A percentile compares a stretch with the other conserved stretches of the same genome.
Evolutionary conservation across 1,140 invertebrate species (phyloP).

Genomic region (Heliconius melpomene): DNA sequence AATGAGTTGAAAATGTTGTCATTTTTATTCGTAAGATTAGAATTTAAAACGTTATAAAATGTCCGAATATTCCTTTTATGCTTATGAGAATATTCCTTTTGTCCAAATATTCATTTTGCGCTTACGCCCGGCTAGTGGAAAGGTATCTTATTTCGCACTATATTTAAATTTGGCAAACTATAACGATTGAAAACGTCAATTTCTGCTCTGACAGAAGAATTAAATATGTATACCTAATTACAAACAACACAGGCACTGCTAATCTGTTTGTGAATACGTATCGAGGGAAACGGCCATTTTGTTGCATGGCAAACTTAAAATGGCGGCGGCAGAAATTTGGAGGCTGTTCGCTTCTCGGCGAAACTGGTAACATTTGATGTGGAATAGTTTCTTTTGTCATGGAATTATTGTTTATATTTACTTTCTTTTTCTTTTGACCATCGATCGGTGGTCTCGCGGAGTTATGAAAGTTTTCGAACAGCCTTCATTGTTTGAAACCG

Average conservation of each 20-base stretch:
- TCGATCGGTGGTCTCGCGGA: constrained; percentile 56
- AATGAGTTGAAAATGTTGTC: too few species aligned
- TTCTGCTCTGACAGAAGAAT: background rate
- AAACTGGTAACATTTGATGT: constrained; percentile 63
- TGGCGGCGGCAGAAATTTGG: constrained; percentile 82
- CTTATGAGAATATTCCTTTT: too few species aligned
- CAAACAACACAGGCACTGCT: constrained; percentile 39
- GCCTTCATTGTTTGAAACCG: constrained; percentile 83
- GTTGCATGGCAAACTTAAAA: constrained; percentile 56
- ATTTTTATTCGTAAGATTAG: too few species aligned
- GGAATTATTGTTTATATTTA: constrained; percentile 55
- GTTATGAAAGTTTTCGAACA: constrained; percentile 86
- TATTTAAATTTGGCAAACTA: background rate
- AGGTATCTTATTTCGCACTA: background rate
- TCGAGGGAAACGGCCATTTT: constrained; percentile 45
- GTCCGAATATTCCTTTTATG: too few species aligned
- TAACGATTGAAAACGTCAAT: background rate
- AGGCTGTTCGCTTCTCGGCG: constrained; percentile 83
- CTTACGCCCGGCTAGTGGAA: too few species aligned
- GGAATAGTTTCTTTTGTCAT: constrained; percentile 58
- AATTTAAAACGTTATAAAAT: too few species aligned
- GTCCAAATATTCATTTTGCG: too few species aligned
- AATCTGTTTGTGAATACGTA: constrained; percentile 31
- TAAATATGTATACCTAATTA: constrained; percentile 25
- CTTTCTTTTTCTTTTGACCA: constrained; percentile 63